phyloP scores from a whole-genome alignment of 2,113 vertebrate genomes.

The Melanerpes aurifrons region DNA sequence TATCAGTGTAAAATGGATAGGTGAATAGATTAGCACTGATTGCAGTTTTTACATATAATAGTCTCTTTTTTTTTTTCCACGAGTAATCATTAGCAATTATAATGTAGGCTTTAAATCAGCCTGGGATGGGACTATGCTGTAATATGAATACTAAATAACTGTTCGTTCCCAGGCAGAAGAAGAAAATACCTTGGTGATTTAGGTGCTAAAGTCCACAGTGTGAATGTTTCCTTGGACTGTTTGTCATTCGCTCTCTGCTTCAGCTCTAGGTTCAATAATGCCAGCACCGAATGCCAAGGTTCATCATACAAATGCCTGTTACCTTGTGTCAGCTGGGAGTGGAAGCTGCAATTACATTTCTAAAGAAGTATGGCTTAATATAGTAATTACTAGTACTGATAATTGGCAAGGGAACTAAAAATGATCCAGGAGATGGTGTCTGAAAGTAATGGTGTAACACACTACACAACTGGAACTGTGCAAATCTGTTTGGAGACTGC shows the following conservation, averaged over 20 bases:
- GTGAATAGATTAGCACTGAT: slow-evolving; percentile 77
- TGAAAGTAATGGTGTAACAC: background rate
- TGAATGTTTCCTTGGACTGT: background rate
- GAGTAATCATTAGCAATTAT: slow-evolving; percentile 81
- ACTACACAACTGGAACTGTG: rapidly evolving
- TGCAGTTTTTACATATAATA: slow-evolving; percentile 76
- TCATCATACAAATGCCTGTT: slow-evolving; percentile 5
- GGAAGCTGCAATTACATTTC: slow-evolving; percentile 10
- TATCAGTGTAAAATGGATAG: slow-evolving; percentile 73
- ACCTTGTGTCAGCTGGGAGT: background rate
- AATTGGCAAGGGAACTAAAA: slow-evolving; percentile 31
- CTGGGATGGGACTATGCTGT: slow-evolving; percentile 55
- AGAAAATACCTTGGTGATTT: slow-evolving; percentile 49
- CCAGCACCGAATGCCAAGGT: background rate
- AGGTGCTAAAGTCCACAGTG: slow-evolving; percentile 3
- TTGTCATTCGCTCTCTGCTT: background rate
- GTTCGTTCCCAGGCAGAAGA: slow-evolving; percentile 5
- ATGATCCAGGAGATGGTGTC: background rate
- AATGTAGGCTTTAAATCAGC: slow-evolving; percentile 73
- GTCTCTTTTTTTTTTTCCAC: slow-evolving; percentile 41
- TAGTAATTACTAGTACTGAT: slow-evolving; percentile 36
- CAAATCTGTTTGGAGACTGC: background rate
- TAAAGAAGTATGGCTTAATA: slow-evolving; percentile 7
- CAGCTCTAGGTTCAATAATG: background rate
- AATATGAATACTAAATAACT: slow-evolving; percentile 73